Evolutionary conservation across 2,113 vertebrate species (phyloP).

Genomic region (Cephalopterus ornatus): DNA sequence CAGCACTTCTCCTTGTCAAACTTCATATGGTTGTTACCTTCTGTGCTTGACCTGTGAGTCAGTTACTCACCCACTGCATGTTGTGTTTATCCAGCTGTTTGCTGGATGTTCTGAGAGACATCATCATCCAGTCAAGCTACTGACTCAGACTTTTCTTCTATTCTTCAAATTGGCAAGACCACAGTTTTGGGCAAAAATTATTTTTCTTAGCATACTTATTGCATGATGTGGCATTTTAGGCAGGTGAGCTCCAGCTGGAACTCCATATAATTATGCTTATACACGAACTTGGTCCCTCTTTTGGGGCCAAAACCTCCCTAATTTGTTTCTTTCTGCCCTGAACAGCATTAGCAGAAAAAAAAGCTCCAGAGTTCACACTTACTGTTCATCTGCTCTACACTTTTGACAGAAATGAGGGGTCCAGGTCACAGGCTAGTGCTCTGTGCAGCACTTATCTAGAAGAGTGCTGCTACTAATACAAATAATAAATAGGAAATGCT

Average conservation of each 20-base stretch:
- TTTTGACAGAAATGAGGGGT: background rate
- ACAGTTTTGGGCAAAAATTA: background rate
- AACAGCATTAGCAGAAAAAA: background rate
- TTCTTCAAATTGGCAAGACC: background rate
- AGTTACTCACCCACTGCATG: background rate
- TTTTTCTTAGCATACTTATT: background rate
- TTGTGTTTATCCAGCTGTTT: background rate
- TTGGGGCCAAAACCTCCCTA: background rate
- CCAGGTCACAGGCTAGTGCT: background rate
- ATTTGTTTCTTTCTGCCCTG: background rate
- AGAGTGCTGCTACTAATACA: background rate
- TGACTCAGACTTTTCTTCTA: background rate
- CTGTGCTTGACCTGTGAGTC: background rate
- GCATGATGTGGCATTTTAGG: background rate
- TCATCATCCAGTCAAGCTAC: background rate
- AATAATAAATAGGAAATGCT: background rate
- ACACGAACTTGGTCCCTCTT: background rate
- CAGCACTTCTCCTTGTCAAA: too few relatives aligned
- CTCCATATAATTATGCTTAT: background rate
- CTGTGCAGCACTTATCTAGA: background rate
- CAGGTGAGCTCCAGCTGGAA: background rate
- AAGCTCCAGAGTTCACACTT: background rate
- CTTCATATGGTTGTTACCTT: background rate
- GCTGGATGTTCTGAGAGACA: background rate
- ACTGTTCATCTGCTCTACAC: background rate